A percentile compares a stretch with the other conserved stretches of the same genome.
Conservation (phyloP, 2,888 invertebrate species). For the Harpalus rufipes region DNA sequence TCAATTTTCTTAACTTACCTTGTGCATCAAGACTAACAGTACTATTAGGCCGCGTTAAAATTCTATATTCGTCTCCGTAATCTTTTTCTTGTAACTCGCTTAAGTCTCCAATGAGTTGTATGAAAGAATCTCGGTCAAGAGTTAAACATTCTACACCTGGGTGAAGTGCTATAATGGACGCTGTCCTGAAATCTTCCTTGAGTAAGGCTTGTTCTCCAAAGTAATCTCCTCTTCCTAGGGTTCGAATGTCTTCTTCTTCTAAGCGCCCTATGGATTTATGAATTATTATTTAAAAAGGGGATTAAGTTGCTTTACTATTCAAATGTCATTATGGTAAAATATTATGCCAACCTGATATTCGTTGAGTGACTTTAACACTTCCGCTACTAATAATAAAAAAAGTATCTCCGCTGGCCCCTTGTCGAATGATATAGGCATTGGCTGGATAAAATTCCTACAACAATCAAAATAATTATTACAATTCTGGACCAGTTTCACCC, state of each 20-base stretch:
- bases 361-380: slow-evolving; percentile 79
- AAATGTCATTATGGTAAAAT: too few relatives aligned
- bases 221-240: slow-evolving; percentile 81
- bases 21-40: slow-evolving; percentile 74
- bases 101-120: slow-evolving; percentile 87
- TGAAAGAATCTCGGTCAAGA: slow-evolving; percentile 84
- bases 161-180: slow-evolving; percentile 83
- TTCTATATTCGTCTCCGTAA: slow-evolving; percentile 83
- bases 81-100: slow-evolving; percentile 86
- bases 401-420: slow-evolving; percentile 83
- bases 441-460: slow-evolving; percentile 81
- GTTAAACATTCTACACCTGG: slow-evolving; percentile 83
- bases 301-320: too few relatives aligned
- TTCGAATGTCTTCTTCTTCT: slow-evolving; percentile 81
- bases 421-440: slow-evolving; percentile 82
- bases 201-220: slow-evolving; percentile 84
- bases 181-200: slow-evolving; percentile 84
- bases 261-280: slow-evolving; percentile 72
- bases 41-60: slow-evolving; percentile 76
- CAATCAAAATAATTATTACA: slow-evolving; percentile 12
- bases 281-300: too few relatives aligned
- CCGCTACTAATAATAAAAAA: slow-evolving; percentile 84
- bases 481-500: not conserved
- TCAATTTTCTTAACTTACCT: slow-evolving; percentile 70
- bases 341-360: slow-evolving; percentile 77